Evolutionary conservation across 1,140 invertebrate genomes (phyloP).

Genomic region (Heliconius hewitsoni): DNA sequence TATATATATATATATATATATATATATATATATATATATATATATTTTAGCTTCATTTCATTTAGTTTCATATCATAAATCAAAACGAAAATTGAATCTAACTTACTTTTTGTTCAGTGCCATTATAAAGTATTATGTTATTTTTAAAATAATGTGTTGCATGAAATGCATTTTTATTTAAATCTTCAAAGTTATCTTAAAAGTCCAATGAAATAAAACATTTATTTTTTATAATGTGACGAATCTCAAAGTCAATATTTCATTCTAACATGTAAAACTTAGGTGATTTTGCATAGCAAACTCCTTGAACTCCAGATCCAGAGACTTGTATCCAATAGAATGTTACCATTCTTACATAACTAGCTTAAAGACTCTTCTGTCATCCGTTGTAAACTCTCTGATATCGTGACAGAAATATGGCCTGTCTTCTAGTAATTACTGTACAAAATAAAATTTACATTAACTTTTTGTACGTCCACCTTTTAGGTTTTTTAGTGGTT

Average conservation of each 20-base stretch:
- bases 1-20: no score
- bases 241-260: slow-evolving; percentile 67
- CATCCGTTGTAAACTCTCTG: slow-evolving; percentile 30
- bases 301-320: slow-evolving; percentile 45
- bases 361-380: slow-evolving; percentile 15
- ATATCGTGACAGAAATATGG: slow-evolving; percentile 32
- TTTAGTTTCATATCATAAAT: slow-evolving; percentile 53
- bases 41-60: slow-evolving; percentile 42
- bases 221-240: slow-evolving; percentile 49
- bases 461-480: background rate
- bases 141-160: slow-evolving; percentile 74
- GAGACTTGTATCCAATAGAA: slow-evolving; percentile 57
- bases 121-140: slow-evolving; percentile 78
- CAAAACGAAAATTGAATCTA: slow-evolving; percentile 42
- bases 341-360: slow-evolving; percentile 47
- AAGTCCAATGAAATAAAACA: slow-evolving; percentile 42
- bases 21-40: no score
- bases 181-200: slow-evolving; percentile 49
- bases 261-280: slow-evolving; percentile 37
- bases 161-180: slow-evolving; percentile 74
- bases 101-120: slow-evolving; percentile 71
- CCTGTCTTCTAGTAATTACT: background rate
- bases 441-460: background rate
- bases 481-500: no score
- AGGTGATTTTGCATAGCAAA: slow-evolving; percentile 72